Evolutionary conservation across 2,888 invertebrate genomes (phyloP).

Genomic region (Apodemia duryi): DNA sequence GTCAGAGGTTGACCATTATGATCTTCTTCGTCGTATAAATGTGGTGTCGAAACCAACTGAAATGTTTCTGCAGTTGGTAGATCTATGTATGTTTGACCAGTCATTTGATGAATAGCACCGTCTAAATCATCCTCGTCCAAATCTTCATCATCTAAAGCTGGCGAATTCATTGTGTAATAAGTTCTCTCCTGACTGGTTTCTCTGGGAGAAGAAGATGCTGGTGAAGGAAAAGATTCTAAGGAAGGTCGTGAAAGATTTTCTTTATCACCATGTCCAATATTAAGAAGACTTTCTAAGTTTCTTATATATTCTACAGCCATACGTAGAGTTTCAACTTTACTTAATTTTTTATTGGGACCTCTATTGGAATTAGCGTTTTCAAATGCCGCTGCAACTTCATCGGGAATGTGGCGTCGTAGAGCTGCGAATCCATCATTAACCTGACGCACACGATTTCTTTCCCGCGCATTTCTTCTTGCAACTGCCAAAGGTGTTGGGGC

Average conservation of each 20-base stretch:
- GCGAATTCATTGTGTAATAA: slow-evolving; percentile 65
- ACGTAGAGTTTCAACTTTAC: slow-evolving; percentile 92
- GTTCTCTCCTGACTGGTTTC: slow-evolving; percentile 77
- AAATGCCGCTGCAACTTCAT: slow-evolving; percentile 86
- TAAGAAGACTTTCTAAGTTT: slow-evolving; percentile 86
- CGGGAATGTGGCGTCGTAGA: slow-evolving; percentile 92
- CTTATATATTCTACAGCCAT: slow-evolving; percentile 95
- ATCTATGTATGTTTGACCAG: slow-evolving; percentile 79
- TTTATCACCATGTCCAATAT: slow-evolving; percentile 81
- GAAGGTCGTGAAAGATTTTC: slow-evolving; percentile 61
- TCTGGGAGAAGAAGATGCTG: slow-evolving; percentile 71
- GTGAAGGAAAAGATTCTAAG: slow-evolving; percentile 73
- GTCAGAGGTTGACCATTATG: slow-evolving; percentile 75
- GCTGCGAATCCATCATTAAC: slow-evolving; percentile 95
- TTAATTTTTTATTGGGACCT: slow-evolving; percentile 87
- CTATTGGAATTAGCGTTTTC: slow-evolving; percentile 82
- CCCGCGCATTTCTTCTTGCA: slow-evolving; percentile 93
- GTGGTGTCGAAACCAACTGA: slow-evolving; percentile 79
- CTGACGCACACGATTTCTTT: slow-evolving; percentile 95
- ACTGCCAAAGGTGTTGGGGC: slow-evolving; percentile 89
- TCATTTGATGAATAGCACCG: slow-evolving; percentile 61
- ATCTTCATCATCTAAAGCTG: slow-evolving; percentile 67
- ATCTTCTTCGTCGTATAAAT: slow-evolving; percentile 82
- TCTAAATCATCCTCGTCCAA: slow-evolving; percentile 68
- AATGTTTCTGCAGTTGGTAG: slow-evolving; percentile 81